Evolutionary conservation across 2,888 invertebrate genomes (phyloP).

Genomic region (Scaptomyza parva): DNA sequence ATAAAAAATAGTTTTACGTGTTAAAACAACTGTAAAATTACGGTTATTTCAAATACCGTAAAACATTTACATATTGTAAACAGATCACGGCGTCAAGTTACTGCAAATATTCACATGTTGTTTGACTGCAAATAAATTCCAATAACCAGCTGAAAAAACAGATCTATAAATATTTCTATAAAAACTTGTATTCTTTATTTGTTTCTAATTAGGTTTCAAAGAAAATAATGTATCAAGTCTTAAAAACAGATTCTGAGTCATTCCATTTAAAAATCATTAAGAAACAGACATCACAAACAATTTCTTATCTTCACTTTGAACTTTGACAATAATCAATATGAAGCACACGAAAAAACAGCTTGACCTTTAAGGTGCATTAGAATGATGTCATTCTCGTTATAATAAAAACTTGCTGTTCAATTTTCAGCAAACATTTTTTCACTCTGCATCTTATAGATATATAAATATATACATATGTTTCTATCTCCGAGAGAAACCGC

Average conservation of each 20-base stretch:
- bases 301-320: conserved; percentile 49
- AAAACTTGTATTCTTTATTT: background rate
- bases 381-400: conserved; percentile 64
- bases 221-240: background rate
- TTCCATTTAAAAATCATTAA: background rate
- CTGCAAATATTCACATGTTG: background rate
- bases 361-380: conserved; percentile 57
- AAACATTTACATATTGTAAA: conserved; percentile 11
- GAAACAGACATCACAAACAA: background rate
- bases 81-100: conserved; percentile 15
- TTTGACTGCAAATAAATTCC: conserved; percentile 1
- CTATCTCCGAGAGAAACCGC: conserved; percentile 18
- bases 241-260: conserved; percentile 35
- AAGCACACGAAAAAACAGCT: conserved; percentile 8
- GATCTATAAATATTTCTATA: background rate
- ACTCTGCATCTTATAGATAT: conserved; percentile 4
- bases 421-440: conserved; percentile 41
- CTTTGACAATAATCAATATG: conserved; percentile 64
- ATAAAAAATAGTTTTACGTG: background rate
- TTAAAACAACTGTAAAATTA: background rate
- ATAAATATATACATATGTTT: background rate
- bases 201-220: background rate
- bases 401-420: conserved; percentile 19
- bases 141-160: background rate
- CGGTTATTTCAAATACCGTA: background rate